Evolutionary conservation across 2,113 vertebrate genomes (phyloP).

Genomic region (Fregata magnificens): DNA sequence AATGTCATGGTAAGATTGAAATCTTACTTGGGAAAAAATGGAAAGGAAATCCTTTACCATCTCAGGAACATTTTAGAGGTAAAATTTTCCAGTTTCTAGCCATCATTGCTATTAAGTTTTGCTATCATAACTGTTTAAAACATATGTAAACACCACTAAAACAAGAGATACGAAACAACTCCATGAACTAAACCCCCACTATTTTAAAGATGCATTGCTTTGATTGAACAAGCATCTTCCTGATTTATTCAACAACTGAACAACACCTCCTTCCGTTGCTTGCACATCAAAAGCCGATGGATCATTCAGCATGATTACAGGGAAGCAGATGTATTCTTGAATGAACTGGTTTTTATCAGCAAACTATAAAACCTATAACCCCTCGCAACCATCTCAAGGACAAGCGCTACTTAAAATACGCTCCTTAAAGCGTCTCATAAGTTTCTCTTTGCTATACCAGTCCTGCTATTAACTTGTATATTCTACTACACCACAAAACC

Average conservation of each 20-base stretch:
- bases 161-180: not conserved
- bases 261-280: fast-evolving
- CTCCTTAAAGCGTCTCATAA: not conserved
- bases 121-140: not conserved
- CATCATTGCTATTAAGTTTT: not conserved
- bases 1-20: not conserved
- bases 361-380: not conserved
- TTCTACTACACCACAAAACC: not conserved
- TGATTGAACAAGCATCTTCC: not conserved
- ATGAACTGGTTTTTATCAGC: not conserved
- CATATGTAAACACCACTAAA: not conserved
- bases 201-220: not conserved
- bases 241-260: not conserved
- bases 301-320: not conserved
- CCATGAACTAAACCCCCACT: not conserved
- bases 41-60: not conserved
- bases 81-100: not conserved
- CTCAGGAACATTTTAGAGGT: not conserved
- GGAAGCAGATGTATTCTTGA: not conserved
- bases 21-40: not conserved
- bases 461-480: not conserved
- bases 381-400: not conserved
- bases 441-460: not conserved
- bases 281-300: not conserved
- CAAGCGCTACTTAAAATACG: not conserved